Percentiles rank a stretch among this genome's conserved stretches.
phyloP scores from a whole-genome alignment of 2,113 vertebrate genomes.

The Speoplatyrhinus poulsoni region DNA sequence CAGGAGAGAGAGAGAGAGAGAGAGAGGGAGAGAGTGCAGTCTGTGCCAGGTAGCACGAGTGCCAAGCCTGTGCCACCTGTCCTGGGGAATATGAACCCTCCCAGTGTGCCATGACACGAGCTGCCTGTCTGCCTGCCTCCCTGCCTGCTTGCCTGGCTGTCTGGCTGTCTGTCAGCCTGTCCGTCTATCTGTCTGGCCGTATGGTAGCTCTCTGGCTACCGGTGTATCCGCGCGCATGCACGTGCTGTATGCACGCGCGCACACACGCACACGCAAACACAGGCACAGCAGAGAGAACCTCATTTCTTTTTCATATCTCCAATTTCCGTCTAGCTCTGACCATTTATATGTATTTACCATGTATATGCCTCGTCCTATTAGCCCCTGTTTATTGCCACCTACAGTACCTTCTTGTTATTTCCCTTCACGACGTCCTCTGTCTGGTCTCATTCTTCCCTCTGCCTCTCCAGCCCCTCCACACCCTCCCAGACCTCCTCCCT shows the following conservation, averaged over 20 bases:
- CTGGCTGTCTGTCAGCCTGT: constrained; percentile 51
- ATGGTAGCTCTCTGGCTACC: background rate
- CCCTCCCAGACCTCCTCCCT: constrained; percentile 1
- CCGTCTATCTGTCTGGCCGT: constrained; percentile 6
- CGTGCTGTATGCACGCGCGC: background rate
- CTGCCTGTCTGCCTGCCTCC: constrained; percentile 59
- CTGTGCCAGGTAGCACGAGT: constrained; percentile 71
- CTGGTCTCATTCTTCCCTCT: constrained; percentile 1
- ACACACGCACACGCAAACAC: background rate
- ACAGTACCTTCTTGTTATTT: background rate
- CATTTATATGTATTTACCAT: constrained; percentile 10
- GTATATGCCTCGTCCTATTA: constrained; percentile 27
- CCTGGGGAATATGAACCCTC: constrained; percentile 69
- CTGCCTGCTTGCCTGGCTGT: constrained; percentile 53
- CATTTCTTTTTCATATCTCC: no score
- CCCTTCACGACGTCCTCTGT: background rate
- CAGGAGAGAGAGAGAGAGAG: constrained; percentile 26
- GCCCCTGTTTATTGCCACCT: constrained; percentile 20
- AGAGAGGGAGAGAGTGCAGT: constrained; percentile 31
- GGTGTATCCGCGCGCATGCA: constrained; percentile 2
- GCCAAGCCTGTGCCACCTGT: constrained; percentile 73
- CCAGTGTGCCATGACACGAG: constrained; percentile 67
- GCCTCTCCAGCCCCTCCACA: constrained; percentile 3
- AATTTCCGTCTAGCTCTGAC: constrained; percentile 5
- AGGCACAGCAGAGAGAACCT: no score